These are phyloP conservation scores for Erebia ligea DNA, from an alignment of 2,888 invertebrate genomes.

Conservation along the genomic window DNA sequence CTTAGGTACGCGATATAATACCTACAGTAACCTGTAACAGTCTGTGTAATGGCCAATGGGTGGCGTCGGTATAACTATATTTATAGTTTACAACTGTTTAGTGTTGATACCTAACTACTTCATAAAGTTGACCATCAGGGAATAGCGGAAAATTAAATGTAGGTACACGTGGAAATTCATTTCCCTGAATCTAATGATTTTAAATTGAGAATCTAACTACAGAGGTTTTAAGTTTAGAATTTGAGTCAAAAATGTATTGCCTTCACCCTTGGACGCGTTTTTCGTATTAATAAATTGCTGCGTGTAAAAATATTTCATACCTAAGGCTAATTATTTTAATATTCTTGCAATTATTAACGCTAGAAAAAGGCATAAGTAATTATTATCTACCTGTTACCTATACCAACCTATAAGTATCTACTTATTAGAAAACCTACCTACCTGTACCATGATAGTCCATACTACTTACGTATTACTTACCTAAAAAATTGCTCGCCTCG, in stretches of 20 bases:
- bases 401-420: not conserved
- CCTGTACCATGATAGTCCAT: not conserved
- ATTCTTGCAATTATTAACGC: too few species aligned
- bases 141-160: conserved; percentile 10
- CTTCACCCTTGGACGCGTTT: conserved; percentile 1
- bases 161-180: not conserved
- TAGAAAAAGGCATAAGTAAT: too few species aligned
- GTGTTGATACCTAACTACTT: too few species aligned
- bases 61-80: too few species aligned
- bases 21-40: too few species aligned
- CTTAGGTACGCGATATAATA: too few species aligned
- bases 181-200: not conserved
- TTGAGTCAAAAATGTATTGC: not conserved
- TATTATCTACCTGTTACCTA: too few species aligned
- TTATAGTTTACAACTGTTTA: too few species aligned
- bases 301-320: not conserved
- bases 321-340: not conserved
- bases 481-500: conserved; percentile 44
- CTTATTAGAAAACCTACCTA: conserved; percentile 1
- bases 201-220: too few species aligned
- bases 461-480: not conserved
- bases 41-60: too few species aligned
- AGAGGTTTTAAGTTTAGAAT: too few species aligned
- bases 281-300: not conserved
- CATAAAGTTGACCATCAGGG: too few species aligned